phyloP scores from a whole-genome alignment of 2,797 vertebrate genomes.

The Rhinatrema bivittatum region DNA sequence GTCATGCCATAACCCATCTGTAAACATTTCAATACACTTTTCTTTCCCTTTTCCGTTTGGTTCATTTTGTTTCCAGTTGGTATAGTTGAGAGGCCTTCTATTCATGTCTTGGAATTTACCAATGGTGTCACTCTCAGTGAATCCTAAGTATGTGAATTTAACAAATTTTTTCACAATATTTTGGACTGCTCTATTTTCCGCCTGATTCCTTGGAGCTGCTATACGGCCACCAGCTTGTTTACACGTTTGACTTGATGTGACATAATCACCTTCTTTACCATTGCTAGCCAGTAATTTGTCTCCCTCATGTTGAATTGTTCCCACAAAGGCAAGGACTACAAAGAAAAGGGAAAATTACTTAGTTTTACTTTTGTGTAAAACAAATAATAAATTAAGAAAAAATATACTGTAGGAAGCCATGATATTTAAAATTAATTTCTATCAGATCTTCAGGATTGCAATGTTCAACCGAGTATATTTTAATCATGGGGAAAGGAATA shows the following conservation, averaged over 20 bases:
- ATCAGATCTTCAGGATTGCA: too few species aligned
- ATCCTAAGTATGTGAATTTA: constrained; percentile 42
- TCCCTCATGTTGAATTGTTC: constrained; percentile 23
- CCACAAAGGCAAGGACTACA: constrained; percentile 42
- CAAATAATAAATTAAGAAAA: too few species aligned
- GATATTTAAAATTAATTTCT: too few species aligned
- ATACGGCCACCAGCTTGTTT: constrained; percentile 31
- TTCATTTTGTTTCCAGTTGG: constrained; percentile 44
- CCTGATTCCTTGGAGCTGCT: constrained; percentile 23
- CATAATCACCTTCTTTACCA: constrained; percentile 30
- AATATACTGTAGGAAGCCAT: too few species aligned
- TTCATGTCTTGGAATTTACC: constrained; percentile 32
- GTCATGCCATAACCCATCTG: constrained; percentile 54
- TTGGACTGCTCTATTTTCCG: constrained; percentile 42
- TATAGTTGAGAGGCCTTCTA: constrained; percentile 26
- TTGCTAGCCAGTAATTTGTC: constrained; percentile 47
- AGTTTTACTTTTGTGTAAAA: background rate
- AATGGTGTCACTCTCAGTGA: constrained; percentile 23
- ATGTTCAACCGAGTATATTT: too few species aligned
- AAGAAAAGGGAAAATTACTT: background rate
- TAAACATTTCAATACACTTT: constrained; percentile 55
- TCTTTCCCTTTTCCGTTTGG: constrained; percentile 41
- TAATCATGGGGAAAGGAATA: too few species aligned
- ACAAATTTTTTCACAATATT: constrained; percentile 29
- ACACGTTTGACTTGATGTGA: constrained; percentile 14